Base-by-base conservation (phyloP, 2,113 vertebrate genomes). In the Desmodus rotundus region DNA sequence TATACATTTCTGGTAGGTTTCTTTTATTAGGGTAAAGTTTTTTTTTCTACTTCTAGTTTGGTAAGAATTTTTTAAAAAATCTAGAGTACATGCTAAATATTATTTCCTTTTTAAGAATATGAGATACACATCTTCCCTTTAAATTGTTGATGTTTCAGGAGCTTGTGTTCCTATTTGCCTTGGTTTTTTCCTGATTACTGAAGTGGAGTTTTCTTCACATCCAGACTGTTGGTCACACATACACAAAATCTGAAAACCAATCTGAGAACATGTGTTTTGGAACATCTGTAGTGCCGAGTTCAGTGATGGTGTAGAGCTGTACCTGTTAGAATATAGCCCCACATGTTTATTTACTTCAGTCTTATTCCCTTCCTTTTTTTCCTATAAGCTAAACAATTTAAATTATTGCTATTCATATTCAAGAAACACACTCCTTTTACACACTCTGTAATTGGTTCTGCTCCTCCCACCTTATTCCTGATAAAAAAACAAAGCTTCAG, bases 401-500 rank as follows among this genome's bases (percentile, higher is more conserved):
- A 83, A 93, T 89, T 86, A 61, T 77, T 94, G 28, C 86, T 96
- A 67, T 78, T 92, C 20, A 74, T 67, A 93, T 45, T 93, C 8
- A 68, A 96, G 78, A 93, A 87, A 54, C 70, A 68, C 19, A 92
- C 7, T 81, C 10, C 72, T 93, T 93, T 91, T 89, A 91, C 14
- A 80, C 24, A 87, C n/a, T 91, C 28, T 41, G 47, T 74, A 96
- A 94, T 94, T 96, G 68, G 41, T 87, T 95, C 58, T 95, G n/a
- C 41, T 80, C 43, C 56, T 96, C 78, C 92, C 45, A 70, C 58
- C 36, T 92, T 47, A 74, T 82, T 89, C 47, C 38, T 95, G 43
- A 93, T 28, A 26, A 58, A 58, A 61, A 54, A 85, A 92, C 47
- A 84, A 96, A 90, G 94, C 78, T 89, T 91, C 63, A 80, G 33